phyloP scores from a whole-genome alignment of 2,888 invertebrate species.

The Odontothrips loti region DNA sequence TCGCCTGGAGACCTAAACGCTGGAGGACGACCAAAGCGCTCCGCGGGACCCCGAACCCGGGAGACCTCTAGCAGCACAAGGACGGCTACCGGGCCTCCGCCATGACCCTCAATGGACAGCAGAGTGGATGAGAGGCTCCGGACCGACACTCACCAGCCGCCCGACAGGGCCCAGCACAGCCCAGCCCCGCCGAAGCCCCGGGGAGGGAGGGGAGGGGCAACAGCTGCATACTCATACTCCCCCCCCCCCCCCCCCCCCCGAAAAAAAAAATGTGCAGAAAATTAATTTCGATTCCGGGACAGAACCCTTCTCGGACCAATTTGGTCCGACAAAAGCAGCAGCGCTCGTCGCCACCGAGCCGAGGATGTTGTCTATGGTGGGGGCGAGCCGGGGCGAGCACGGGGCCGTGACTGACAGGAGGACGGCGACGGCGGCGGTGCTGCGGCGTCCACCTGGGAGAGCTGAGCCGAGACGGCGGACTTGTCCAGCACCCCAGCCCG shows the following conservation, averaged over 20 bases:
- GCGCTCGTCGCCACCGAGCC: too few species aligned
- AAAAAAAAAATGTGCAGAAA: background rate
- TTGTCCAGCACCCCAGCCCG: too few species aligned
- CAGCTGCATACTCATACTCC: background rate
- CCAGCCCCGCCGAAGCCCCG: background rate
- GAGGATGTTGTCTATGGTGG: background rate
- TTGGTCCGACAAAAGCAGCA: too few species aligned
- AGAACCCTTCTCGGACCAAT: background rate
- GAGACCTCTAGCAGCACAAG: too few species aligned
- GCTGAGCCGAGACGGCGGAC: too few species aligned
- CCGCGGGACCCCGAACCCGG: background rate
- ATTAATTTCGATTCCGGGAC: conserved; percentile 1
- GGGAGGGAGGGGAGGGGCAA: too few species aligned
- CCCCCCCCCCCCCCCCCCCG: too few species aligned
- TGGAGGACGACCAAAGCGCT: background rate
- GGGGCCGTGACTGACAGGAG: conserved; percentile 32
- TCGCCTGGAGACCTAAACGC: background rate
- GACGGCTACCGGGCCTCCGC: too few species aligned
- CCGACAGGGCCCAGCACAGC: background rate
- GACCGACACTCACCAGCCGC: background rate
- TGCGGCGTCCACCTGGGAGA: conserved; percentile 9
- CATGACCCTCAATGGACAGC: too few species aligned
- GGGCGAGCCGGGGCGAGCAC: conserved; percentile 29
- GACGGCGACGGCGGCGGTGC: conserved; percentile 11
- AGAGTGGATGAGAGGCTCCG: background rate